Percentiles rank a stretch among this genome's conserved stretches.
These are phyloP conservation scores for Drepana falcataria DNA, from an alignment of 2,888 invertebrate genomes.

Conservation along the genomic window DNA sequence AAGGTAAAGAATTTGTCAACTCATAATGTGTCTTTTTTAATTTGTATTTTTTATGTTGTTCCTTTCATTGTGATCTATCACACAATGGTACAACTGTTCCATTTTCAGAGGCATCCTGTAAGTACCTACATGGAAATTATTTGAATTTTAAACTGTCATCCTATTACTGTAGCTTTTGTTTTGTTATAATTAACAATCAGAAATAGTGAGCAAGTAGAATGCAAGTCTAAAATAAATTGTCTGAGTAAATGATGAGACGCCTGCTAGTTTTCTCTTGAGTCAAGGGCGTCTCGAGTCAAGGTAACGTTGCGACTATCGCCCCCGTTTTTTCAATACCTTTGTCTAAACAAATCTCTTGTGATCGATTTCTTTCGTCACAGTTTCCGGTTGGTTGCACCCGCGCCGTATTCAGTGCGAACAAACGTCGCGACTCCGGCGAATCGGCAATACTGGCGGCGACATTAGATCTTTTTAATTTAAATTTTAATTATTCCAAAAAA, in stretches of 20 bases:
- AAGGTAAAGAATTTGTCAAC: too few relatives aligned
- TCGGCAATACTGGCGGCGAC: conserved; percentile 6
- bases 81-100: too few relatives aligned
- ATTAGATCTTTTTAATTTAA: conserved; percentile 1
- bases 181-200: neutral
- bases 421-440: neutral
- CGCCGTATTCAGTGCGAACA: conserved; percentile 20
- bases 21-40: too few relatives aligned
- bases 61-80: too few relatives aligned
- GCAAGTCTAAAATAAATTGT: neutral
- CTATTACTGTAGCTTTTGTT: too few relatives aligned
- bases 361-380: conserved; percentile 62
- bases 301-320: conserved; percentile 61
- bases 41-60: too few relatives aligned
- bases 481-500: conserved; percentile 3
- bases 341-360: conserved; percentile 59
- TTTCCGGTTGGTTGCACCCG: conserved; percentile 58
- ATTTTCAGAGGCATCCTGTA: too few relatives aligned
- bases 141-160: too few relatives aligned
- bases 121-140: too few relatives aligned
- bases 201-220: neutral
- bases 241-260: conserved; percentile 24
- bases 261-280: conserved; percentile 62
- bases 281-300: conserved; percentile 71
- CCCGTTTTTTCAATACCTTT: conserved; percentile 59